Conservation (phyloP, 2,888 invertebrate genomes). For the Phorcus lineatus region DNA sequence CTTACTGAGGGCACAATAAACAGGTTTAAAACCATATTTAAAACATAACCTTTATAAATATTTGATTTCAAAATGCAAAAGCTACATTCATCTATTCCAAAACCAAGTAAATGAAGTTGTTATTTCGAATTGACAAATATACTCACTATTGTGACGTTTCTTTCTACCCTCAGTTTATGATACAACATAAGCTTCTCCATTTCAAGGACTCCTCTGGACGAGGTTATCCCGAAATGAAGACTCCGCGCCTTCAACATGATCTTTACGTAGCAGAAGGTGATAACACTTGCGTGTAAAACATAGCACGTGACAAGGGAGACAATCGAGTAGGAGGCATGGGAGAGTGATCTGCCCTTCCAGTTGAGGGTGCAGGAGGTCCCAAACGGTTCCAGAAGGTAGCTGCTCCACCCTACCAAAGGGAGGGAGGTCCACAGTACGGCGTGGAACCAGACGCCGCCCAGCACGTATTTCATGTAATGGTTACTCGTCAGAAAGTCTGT, state of each 20-base stretch:
- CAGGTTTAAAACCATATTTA: too few species aligned
- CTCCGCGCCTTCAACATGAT: conserved; percentile 20
- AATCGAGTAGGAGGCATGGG: conserved; percentile 38
- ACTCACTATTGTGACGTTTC: conserved; percentile 36
- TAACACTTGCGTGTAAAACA: conserved; percentile 33
- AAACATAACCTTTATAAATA: too few species aligned
- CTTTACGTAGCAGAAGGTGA: conserved; percentile 42
- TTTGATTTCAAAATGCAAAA: too few species aligned
- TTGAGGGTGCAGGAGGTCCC: conserved; percentile 51
- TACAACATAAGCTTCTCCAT: conserved; percentile 21
- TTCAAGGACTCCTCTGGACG: neutral
- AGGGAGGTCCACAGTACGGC: conserved; percentile 43
- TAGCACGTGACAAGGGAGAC: conserved; percentile 39
- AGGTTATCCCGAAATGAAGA: neutral
- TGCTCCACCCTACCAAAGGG: conserved; percentile 52
- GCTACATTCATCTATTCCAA: too few species aligned
- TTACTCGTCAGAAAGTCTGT: conserved; percentile 30
- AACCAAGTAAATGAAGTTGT: too few species aligned
- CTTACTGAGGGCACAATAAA: too few species aligned
- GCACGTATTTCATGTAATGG: conserved; percentile 26
- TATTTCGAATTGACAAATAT: neutral
- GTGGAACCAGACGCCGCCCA: conserved; percentile 35
- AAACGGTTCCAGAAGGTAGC: conserved; percentile 49
- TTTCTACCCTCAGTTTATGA: conserved; percentile 25
- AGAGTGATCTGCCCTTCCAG: conserved; percentile 39